These are phyloP conservation scores for Anarhynchus alexandrinus DNA, from an alignment of 2,113 vertebrate species.

Conservation along the genomic window DNA sequence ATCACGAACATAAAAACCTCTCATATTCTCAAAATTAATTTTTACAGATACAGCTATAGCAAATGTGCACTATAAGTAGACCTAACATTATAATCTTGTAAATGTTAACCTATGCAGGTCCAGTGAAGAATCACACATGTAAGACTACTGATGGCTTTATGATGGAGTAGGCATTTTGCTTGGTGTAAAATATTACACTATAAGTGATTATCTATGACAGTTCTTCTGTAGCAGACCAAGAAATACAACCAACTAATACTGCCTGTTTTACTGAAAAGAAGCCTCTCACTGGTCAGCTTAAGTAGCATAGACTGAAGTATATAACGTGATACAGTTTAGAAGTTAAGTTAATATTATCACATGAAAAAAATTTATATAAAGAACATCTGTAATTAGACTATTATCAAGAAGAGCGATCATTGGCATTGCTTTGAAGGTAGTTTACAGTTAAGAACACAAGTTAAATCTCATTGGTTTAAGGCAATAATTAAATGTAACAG, in stretches of 20 bases:
- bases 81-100: neutral
- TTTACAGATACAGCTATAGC: neutral
- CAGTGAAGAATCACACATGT: rapidly evolving
- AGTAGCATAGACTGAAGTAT: neutral
- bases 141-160: neutral
- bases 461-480: neutral
- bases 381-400: neutral
- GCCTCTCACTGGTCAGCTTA: neutral
- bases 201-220: rapidly evolving
- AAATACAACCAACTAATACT: neutral
- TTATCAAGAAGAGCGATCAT: neutral
- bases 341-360: neutral
- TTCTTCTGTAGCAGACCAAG: neutral
- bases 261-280: neutral
- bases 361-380: neutral
- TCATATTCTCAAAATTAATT: neutral
- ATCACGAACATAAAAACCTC: neutral
- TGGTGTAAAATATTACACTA: neutral
- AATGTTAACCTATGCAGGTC: neutral
- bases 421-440: neutral
- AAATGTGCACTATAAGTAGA: neutral
- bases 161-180: neutral
- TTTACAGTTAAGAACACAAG: neutral
- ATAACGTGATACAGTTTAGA: neutral
- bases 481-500: neutral